phyloP scores from a whole-genome alignment of 2,113 vertebrate genomes.

The Vicugna pacos region DNA sequence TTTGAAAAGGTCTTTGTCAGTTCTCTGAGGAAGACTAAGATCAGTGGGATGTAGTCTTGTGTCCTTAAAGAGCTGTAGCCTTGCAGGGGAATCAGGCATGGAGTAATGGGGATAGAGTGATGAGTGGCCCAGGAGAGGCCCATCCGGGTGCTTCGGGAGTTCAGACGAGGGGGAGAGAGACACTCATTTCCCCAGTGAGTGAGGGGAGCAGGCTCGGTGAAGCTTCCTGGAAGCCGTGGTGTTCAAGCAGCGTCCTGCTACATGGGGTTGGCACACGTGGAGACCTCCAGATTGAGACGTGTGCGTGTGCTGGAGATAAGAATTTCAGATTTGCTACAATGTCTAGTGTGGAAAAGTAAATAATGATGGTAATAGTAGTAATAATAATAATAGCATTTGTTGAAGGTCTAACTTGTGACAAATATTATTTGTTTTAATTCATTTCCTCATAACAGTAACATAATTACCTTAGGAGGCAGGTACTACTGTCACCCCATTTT shows the following conservation, averaged over 20 bases:
- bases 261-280: not conserved
- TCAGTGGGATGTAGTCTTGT: not conserved
- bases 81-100: not conserved
- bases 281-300: not conserved
- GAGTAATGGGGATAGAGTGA: not conserved
- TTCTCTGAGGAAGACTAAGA: not conserved
- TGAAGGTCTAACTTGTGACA: not conserved
- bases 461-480: not conserved
- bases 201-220: not conserved
- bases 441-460: not conserved
- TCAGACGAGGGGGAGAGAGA: not conserved
- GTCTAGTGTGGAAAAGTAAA: not conserved
- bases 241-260: not conserved
- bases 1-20: not conserved
- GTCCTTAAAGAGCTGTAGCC: not conserved
- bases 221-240: not conserved
- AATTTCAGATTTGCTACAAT: not conserved
- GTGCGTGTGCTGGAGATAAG: not conserved
- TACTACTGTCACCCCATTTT: not conserved
- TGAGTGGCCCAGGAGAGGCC: not conserved
- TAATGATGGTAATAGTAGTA: not conserved
- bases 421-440: not conserved
- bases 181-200: not conserved
- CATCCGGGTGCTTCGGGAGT: not conserved
- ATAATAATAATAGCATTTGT: not conserved